phyloP scores from a whole-genome alignment of 2,888 invertebrate genomes.

The Fragum fragum region DNA sequence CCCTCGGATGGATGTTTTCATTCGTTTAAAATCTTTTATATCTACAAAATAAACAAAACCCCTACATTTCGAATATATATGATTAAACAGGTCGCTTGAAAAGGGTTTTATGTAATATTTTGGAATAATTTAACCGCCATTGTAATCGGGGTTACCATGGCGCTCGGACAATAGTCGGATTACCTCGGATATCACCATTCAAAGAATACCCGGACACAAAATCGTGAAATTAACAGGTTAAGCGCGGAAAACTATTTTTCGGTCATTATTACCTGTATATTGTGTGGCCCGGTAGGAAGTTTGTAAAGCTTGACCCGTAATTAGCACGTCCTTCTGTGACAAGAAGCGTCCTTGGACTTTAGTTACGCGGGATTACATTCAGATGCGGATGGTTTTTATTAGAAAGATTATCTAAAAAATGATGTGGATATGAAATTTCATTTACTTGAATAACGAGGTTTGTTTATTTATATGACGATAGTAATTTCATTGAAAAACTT shows the following conservation, averaged over 20 bases:
- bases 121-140: conserved; percentile 1
- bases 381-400: background rate
- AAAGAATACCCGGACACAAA: background rate
- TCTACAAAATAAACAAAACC: background rate
- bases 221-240: conserved; percentile 6
- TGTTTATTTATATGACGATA: too few relatives aligned
- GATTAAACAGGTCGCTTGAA: background rate
- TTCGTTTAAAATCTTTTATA: background rate
- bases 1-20: background rate
- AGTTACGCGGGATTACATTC: background rate
- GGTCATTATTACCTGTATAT: background rate
- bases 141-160: conserved; percentile 3
- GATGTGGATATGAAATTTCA: too few relatives aligned
- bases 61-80: background rate
- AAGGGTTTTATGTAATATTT: background rate
- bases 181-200: background rate
- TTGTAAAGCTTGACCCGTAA: background rate
- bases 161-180: conserved; percentile 17
- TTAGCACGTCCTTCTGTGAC: background rate
- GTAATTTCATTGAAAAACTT: too few relatives aligned
- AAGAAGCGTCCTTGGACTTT: background rate
- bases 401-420: background rate
- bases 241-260: background rate
- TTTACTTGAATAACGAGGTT: too few relatives aligned
- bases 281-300: background rate